phyloP scores from a whole-genome alignment of 1,140 invertebrate genomes.

The Diorhabda carinulata region DNA sequence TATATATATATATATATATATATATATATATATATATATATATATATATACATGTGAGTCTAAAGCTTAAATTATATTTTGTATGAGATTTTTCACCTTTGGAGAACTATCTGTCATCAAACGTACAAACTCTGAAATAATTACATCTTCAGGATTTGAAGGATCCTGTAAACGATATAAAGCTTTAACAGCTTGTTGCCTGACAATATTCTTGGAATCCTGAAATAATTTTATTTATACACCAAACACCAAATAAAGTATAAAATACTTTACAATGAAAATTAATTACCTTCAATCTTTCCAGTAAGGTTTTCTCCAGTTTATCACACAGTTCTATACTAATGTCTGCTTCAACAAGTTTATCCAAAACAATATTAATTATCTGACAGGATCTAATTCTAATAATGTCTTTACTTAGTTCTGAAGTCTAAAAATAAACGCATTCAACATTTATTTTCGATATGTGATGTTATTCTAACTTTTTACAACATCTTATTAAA shows the following conservation, averaged over 20 bases:
- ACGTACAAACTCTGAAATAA: conserved; percentile 18
- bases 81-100: conserved; percentile 19
- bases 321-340: conserved; percentile 15
- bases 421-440: conserved; percentile 6
- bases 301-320: conserved; percentile 10
- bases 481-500: neutral
- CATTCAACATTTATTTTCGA: neutral
- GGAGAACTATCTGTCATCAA: conserved; percentile 19
- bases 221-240: conserved; percentile 7
- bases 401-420: conserved; percentile 9
- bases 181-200: conserved; percentile 22
- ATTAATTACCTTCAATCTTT: conserved; percentile 16
- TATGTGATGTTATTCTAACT: too few species aligned
- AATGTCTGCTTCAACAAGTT: conserved; percentile 11
- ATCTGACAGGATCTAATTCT: conserved; percentile 16
- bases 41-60: neutral
- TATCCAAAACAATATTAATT: conserved; percentile 19
- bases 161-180: conserved; percentile 27
- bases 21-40: neutral
- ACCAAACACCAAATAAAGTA: too few species aligned
- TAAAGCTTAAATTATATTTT: neutral
- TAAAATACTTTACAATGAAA: neutral
- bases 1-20: neutral
- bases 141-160: conserved; percentile 22
- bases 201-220: conserved; percentile 24